A percentile compares a stretch with the other conserved stretches of the same genome.
phyloP scores from a whole-genome alignment of 1,140 invertebrate species.

The Nasonia vitripennis region DNA sequence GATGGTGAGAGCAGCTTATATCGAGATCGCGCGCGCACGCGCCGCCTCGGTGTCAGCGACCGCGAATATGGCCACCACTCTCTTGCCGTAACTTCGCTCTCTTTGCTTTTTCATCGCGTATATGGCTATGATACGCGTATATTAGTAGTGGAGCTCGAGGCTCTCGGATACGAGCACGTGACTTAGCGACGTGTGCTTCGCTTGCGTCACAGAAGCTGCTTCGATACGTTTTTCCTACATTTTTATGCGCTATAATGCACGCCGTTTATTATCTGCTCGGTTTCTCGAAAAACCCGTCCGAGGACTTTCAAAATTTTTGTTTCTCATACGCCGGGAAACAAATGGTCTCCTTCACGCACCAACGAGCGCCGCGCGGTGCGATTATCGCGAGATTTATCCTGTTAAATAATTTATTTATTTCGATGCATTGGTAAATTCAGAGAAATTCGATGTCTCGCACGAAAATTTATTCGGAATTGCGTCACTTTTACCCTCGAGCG shows the following conservation, averaged over 20 bases:
- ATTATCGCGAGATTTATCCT: too few species aligned
- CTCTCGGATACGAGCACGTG: background rate
- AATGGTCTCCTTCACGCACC: background rate
- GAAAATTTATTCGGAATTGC: background rate
- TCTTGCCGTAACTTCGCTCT: background rate
- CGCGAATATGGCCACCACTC: background rate
- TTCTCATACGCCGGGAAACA: background rate
- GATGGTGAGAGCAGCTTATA: background rate
- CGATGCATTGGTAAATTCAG: background rate
- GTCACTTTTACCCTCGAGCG: background rate
- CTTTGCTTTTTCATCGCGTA: background rate
- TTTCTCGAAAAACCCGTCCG: too few species aligned
- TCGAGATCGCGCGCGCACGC: background rate
- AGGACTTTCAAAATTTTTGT: too few species aligned
- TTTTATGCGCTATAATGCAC: too few species aligned
- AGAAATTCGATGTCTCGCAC: background rate
- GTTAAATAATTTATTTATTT: too few species aligned
- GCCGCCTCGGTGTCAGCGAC: conserved; percentile 3
- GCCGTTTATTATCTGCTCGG: too few species aligned
- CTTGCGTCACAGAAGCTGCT: background rate
- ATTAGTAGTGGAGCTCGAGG: too few species aligned
- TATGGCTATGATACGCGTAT: background rate
- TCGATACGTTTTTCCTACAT: background rate
- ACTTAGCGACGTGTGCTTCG: background rate
- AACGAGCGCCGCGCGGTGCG: too few species aligned